Evolutionary conservation across 2,797 vertebrate genomes (phyloP).

Genomic region (Enteromius afrohamiltoni): DNA sequence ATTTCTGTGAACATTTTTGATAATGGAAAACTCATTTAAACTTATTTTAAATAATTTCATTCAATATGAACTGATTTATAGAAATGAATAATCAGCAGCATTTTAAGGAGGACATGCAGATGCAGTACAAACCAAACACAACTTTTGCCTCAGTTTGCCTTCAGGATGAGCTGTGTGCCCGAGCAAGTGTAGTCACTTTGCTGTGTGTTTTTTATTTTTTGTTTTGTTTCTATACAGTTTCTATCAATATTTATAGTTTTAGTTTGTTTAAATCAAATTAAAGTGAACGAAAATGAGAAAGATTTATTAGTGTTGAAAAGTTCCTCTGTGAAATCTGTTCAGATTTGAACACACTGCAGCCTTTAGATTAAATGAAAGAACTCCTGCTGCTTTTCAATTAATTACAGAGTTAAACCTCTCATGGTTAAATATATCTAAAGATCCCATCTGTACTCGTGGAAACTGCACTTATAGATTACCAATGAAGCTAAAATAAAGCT

Average conservation of each 20-base stretch:
- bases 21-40: not conserved
- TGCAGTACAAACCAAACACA: not conserved
- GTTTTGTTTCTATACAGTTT: not conserved
- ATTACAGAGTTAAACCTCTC: not conserved
- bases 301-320: not conserved
- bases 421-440: not conserved
- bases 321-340: not conserved
- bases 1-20: not conserved
- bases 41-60: not conserved
- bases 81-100: not conserved
- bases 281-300: not conserved
- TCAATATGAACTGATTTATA: too few species aligned
- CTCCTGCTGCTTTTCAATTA: slow-evolving; percentile 9
- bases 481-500: not conserved
- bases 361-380: slow-evolving; percentile 8
- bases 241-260: not conserved
- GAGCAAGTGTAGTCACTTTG: too few species aligned
- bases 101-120: not conserved
- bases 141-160: not conserved
- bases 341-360: not conserved
- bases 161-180: not conserved
- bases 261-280: not conserved
- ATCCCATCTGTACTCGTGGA: not conserved
- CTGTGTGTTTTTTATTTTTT: not conserved
- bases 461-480: slow-evolving; percentile 4